Evolutionary conservation across 2,113 vertebrate species (phyloP), one percentile per base, ranked within the genome.

Genomic region (Phrynosoma platyrhinos): DNA sequence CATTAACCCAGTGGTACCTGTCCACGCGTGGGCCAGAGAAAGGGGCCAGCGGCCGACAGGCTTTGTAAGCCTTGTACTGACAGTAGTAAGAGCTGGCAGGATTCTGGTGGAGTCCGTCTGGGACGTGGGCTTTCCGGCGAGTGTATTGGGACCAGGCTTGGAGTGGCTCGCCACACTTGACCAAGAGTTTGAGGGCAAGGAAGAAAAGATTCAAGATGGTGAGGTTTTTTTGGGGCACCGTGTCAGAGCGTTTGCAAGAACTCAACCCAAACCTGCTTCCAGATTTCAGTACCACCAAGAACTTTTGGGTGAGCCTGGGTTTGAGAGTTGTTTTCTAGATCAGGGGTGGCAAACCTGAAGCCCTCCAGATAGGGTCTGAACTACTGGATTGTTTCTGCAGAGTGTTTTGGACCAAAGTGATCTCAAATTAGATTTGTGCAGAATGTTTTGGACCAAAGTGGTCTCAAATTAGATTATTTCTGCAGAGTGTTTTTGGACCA

Each of bases 1-100:
- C 97, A 91, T 98, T 99, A 95, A 99, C 96, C 98, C 98, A 99
- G 93, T 99, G 99, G 95, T 98, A 99, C 81, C 98, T 97, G 94
- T 99, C 99, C 0, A 98, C 82, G 0, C 97, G 95, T 0, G 95
- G 98, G 66, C 97, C 97, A 0, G 92, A 5, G 55, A 98, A 97
- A 8, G 94, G 85, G 1, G 96, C 93, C 0, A 92, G 79, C 8
- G 97, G 83, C 32, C 96, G 91, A 79, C 94, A 95, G 79, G 84
- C 64, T 88, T 96, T 98, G 90, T 96, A 96, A 42, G 71, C 62
- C 85, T 97, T 98, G 92, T 95, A 96, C 84, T 86, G 87, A 13
- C 83, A 32, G 40, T 93, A 90, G 14, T 77, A 94, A 3, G 92
- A 27, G n/a, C 86, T 77, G n/a, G 84, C 42, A 1, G 85, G 89